phyloP scores from a whole-genome alignment of 1,140 invertebrate species.

The Lordiphosa clarofinis region DNA sequence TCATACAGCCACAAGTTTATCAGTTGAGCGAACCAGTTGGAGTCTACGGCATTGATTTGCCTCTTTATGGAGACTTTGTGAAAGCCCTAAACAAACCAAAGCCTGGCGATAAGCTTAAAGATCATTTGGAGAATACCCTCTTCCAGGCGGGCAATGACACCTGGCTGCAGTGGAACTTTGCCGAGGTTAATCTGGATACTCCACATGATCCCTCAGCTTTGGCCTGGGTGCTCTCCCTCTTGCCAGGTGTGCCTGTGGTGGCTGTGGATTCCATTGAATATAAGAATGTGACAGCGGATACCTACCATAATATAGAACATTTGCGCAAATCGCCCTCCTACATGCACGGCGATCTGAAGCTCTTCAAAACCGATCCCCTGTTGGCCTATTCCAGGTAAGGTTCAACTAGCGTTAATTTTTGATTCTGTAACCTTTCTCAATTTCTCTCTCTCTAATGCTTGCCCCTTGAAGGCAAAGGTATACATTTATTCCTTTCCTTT shows the following conservation, averaged over 20 bases:
- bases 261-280: slow-evolving; percentile 81
- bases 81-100: slow-evolving; percentile 34
- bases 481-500: background rate
- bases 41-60: slow-evolving; percentile 63
- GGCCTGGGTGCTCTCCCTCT: slow-evolving; percentile 84
- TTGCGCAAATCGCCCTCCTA: slow-evolving; percentile 81
- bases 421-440: background rate
- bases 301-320: slow-evolving; percentile 76
- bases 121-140: slow-evolving; percentile 41
- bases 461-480: slow-evolving; percentile 47
- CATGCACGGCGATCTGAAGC: slow-evolving; percentile 81
- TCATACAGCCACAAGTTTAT: slow-evolving; percentile 54
- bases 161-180: slow-evolving; percentile 78
- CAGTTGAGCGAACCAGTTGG: slow-evolving; percentile 22
- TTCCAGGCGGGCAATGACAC: slow-evolving; percentile 33
- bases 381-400: slow-evolving; percentile 84
- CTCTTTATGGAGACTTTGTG: slow-evolving; percentile 63
- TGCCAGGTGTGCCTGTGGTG: slow-evolving; percentile 87
- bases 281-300: slow-evolving; percentile 40
- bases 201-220: slow-evolving; percentile 75
- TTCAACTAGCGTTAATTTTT: background rate
- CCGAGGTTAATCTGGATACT: slow-evolving; percentile 41
- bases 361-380: slow-evolving; percentile 80
- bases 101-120: slow-evolving; percentile 30
- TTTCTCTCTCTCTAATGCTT: slow-evolving; percentile 24